These are phyloP conservation scores for Dreissena rostriformis DNA, from an alignment of 1,140 invertebrate species.

Conservation along the genomic window DNA sequence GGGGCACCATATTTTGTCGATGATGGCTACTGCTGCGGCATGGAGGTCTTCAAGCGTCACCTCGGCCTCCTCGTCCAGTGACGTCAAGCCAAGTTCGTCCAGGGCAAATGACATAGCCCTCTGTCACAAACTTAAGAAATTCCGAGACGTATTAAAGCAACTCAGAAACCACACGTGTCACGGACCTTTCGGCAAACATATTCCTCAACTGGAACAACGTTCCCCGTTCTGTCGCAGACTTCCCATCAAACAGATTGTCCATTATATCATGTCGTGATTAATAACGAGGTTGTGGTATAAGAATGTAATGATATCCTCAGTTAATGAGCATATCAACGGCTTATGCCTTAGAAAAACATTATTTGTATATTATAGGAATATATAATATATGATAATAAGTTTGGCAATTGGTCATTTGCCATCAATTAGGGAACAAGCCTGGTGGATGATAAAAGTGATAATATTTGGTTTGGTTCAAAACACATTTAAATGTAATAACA, in stretches of 20 bases:
- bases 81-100: slow-evolving; percentile 1
- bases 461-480: too few relatives aligned
- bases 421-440: background rate
- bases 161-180: background rate
- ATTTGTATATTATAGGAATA: background rate
- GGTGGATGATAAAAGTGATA: too few relatives aligned
- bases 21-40: background rate
- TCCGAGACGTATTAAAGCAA: slow-evolving; percentile 25
- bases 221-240: slow-evolving; percentile 20
- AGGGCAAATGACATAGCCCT: slow-evolving; percentile 32
- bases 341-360: background rate
- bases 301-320: background rate
- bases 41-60: background rate
- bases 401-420: background rate
- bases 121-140: slow-evolving; percentile 24
- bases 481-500: too few relatives aligned
- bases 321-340: background rate
- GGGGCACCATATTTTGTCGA: slow-evolving; percentile 6
- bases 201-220: slow-evolving; percentile 37
- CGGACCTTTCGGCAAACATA: slow-evolving; percentile 13
- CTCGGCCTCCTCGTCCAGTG: background rate
- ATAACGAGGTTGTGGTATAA: background rate
- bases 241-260: slow-evolving; percentile 21
- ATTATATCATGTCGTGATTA: slow-evolving; percentile 9
- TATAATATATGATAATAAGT: slow-evolving; percentile 1